Evolutionary conservation across 2,797 vertebrate genomes (phyloP).

Genomic region (Lateolabrax maculatus): DNA sequence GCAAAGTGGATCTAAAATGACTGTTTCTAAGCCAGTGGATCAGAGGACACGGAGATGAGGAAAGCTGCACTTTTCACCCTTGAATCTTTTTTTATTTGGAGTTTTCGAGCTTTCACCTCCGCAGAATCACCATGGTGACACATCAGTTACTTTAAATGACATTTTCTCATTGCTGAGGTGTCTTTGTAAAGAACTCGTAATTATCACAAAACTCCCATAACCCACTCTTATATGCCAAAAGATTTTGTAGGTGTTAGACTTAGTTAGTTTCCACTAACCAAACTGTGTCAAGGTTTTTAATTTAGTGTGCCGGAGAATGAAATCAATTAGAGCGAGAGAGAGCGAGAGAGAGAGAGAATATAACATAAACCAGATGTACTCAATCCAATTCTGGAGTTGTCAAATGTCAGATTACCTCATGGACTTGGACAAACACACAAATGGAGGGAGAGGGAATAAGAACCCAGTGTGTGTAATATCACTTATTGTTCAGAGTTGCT

Average conservation of each 20-base stretch:
- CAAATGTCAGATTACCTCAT: constrained; percentile 67
- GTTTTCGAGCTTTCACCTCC: not conserved
- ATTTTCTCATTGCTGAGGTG: not conserved
- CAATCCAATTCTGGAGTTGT: constrained; percentile 58
- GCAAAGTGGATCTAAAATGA: constrained; percentile 60
- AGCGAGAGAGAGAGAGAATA: not conserved
- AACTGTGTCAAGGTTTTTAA: constrained; percentile 26
- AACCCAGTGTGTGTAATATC: constrained; percentile 39
- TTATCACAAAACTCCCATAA: not conserved
- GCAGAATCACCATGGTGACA: constrained; percentile 8
- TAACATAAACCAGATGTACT: constrained; percentile 71
- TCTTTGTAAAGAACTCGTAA: not conserved
- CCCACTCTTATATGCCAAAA: not conserved
- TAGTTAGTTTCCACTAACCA: constrained; percentile 14
- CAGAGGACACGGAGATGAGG: not conserved
- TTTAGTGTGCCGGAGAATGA: constrained; percentile 13
- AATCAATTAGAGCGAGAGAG: constrained; percentile 15
- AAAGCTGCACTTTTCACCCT: constrained; percentile 45
- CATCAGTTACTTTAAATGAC: not conserved
- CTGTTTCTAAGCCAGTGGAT: constrained; percentile 14
- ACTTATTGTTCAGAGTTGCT: constrained; percentile 44
- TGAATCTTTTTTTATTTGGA: not conserved
- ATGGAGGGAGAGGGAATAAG: not conserved
- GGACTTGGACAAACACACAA: constrained; percentile 30
- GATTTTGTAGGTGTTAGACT: not conserved